Evolutionary conservation across 2,888 invertebrate species (phyloP).

Genomic region (Amphipyra tragopoginis): DNA sequence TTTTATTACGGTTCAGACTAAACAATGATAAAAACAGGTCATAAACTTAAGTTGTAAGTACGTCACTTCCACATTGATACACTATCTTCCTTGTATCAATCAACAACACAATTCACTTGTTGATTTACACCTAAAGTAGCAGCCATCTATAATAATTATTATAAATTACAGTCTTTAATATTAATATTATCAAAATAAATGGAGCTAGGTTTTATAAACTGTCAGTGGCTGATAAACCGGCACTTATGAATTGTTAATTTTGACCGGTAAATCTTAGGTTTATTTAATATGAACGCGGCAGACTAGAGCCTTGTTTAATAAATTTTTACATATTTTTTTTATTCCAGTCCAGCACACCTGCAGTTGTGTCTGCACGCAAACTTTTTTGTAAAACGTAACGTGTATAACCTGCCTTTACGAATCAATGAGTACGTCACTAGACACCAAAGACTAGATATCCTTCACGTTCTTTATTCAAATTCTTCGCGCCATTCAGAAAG

Average conservation of each 20-base stretch:
- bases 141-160: background rate
- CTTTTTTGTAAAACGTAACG: too few species aligned
- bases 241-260: too few species aligned
- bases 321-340: background rate
- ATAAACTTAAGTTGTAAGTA: conserved; percentile 12
- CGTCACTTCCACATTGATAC: conserved; percentile 21
- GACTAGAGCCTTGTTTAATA: too few species aligned
- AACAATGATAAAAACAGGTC: conserved; percentile 20
- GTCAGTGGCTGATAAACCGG: too few species aligned
- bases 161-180: conserved; percentile 6
- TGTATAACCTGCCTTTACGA: background rate
- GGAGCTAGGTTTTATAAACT: background rate
- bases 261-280: too few species aligned
- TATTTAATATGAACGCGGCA: too few species aligned
- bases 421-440: too few species aligned
- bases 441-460: too few species aligned
- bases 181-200: conserved; percentile 15
- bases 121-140: conserved; percentile 14
- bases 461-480: too few species aligned
- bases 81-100: conserved; percentile 19
- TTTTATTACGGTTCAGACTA: conserved; percentile 5
- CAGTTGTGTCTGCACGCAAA: too few species aligned
- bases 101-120: conserved; percentile 21
- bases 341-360: background rate
- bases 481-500: too few species aligned